phyloP scores from a whole-genome alignment of 2,797 vertebrate species.

The Nannoperca obscura region DNA sequence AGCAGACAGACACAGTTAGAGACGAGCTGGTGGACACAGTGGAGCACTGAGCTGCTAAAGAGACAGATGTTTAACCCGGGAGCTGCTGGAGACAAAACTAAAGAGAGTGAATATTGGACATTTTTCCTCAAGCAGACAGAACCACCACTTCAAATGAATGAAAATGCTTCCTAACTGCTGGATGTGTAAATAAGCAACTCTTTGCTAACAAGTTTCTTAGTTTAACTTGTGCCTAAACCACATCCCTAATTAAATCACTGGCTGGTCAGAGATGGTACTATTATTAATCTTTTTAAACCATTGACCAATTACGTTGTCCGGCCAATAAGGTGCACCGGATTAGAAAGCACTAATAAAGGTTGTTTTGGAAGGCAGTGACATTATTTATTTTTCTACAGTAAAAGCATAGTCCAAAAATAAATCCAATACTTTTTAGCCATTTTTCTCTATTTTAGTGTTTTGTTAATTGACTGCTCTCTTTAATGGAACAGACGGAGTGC shows the following conservation, averaged over 20 bases:
- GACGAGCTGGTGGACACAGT: too few species aligned
- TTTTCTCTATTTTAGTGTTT: not conserved
- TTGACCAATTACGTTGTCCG: not conserved
- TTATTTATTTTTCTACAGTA: too few species aligned
- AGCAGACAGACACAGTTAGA: not conserved
- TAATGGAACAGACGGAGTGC: constrained; percentile 1
- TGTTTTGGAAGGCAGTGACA: not conserved
- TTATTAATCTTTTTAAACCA: not conserved
- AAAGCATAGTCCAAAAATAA: not conserved
- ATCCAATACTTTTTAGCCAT: not conserved
- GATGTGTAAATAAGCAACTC: not conserved
- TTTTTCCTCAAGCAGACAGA: too few species aligned
- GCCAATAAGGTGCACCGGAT: not conserved
- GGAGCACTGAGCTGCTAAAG: not conserved
- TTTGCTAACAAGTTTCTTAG: not conserved
- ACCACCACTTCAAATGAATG: not conserved
- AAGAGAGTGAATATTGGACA: not conserved
- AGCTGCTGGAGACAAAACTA: not conserved
- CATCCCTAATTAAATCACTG: not conserved
- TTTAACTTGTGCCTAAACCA: not conserved
- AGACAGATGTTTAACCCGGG: too few species aligned
- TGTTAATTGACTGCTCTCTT: not conserved
- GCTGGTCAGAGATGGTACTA: not conserved
- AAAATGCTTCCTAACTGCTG: not conserved
- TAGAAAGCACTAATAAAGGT: not conserved